Evolutionary conservation across 2,888 invertebrate genomes (phyloP).

Genomic region (Fragum sueziense): DNA sequence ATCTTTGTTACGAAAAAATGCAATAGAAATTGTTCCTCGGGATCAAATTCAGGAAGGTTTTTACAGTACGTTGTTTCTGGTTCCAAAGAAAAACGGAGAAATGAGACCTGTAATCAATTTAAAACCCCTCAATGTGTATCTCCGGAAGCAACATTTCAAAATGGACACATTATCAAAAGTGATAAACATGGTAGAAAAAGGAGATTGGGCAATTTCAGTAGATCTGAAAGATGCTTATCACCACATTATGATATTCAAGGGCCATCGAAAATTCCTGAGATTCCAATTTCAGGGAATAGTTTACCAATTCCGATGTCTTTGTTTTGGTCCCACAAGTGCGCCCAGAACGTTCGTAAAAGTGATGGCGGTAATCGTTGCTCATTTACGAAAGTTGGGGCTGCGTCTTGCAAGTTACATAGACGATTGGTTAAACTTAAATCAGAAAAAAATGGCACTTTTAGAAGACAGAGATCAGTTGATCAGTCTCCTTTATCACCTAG

Average conservation of each 20-base stretch:
- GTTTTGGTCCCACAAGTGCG: constrained; percentile 45
- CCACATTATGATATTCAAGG: constrained; percentile 35
- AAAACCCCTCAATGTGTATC: constrained; percentile 55
- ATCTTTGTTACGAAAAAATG: constrained; percentile 31
- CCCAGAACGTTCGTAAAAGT: constrained; percentile 45
- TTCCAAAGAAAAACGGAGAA: constrained; percentile 38
- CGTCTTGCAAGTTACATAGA: constrained; percentile 40
- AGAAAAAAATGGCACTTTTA: constrained; percentile 20
- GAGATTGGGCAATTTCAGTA: constrained; percentile 50
- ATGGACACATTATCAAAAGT: constrained; percentile 48
- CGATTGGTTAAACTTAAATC: constrained; percentile 41
- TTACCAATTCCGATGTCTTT: constrained; percentile 39
- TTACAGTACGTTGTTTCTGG: constrained; percentile 49
- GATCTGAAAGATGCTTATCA: constrained; percentile 50
- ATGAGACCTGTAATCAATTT: constrained; percentile 50
- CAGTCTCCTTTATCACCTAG: constrained; percentile 26
- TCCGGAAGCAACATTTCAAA: constrained; percentile 56
- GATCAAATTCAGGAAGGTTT: constrained; percentile 32
- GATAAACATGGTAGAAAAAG: constrained; percentile 42
- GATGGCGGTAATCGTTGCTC: constrained; percentile 44
- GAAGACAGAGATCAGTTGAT: constrained; percentile 22
- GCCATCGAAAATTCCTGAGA: constrained; percentile 43
- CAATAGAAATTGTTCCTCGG: constrained; percentile 32
- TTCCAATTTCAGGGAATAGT: constrained; percentile 33
- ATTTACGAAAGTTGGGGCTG: constrained; percentile 24